Percentiles rank a stretch among this genome's conserved stretches.
Conservation (phyloP, 2,888 invertebrate species). For the Trichogramma dendrolimi region DNA sequence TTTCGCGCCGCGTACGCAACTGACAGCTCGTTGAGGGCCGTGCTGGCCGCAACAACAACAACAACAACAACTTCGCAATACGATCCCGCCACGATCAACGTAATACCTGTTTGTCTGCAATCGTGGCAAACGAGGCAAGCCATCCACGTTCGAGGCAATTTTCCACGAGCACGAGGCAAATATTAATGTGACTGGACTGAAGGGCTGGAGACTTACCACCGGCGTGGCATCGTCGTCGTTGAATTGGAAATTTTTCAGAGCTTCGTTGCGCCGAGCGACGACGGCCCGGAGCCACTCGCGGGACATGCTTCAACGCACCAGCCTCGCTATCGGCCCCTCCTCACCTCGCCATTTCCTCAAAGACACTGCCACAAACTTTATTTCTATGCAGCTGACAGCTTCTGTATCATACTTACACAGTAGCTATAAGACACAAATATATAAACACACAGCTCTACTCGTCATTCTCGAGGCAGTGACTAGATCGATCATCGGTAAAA, state of each 20-base stretch:
- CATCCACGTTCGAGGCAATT: background rate
- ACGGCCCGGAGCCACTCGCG: slow-evolving; percentile 30
- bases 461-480: no score
- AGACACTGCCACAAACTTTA: no score
- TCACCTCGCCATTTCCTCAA: no score
- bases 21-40: background rate
- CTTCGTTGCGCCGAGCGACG: slow-evolving; percentile 35
- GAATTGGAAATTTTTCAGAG: slow-evolving; percentile 39
- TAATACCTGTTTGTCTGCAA: background rate
- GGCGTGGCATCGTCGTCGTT: slow-evolving; percentile 37
- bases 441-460: no score
- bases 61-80: background rate
- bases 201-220: slow-evolving; percentile 33
- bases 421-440: no score
- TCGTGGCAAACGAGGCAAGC: background rate
- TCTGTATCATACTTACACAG: no score
- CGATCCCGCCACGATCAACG: background rate
- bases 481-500: no score
- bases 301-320: slow-evolving; percentile 30
- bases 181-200: slow-evolving; percentile 3
- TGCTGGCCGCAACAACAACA: background rate
- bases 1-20: background rate
- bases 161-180: background rate
- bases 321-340: no score
- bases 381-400: no score